Evolutionary conservation across 2,888 invertebrate species (phyloP), one percentile per base, ranked within the genome.

Genomic region (Willowsia nigromaculata): DNA sequence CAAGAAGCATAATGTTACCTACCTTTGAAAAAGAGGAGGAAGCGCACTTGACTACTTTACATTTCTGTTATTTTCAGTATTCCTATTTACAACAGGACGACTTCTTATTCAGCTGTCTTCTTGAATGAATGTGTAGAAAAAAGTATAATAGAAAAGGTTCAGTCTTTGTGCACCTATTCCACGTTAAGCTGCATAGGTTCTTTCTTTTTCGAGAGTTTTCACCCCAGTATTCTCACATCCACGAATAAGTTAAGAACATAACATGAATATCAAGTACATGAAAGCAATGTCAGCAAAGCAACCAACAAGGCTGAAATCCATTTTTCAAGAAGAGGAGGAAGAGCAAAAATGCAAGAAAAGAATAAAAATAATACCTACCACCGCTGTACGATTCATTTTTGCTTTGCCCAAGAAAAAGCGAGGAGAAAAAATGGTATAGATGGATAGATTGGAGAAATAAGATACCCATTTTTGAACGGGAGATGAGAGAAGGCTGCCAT

Each of bases 111-210:
- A 81, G 81, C 59, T 81, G 62, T 81, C 81, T 40, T 62, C 15
- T 81, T 81, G 62, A 81, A 81, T 81, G 78, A 78, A 56, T 78
- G 56, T 33, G 78, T 18, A 78, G 33, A 78, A 53, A 78, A 37
- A 53, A 78, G 37, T 33, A 56, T 56, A 78, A 78, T 56, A 56
- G 33, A 22, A 78, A 0, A 9, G 76, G 30, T 50, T 50, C 50
- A 76, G 50, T 76, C 53, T 76, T 50, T 47, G 11, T 15, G 37
- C 9, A 68, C 37, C 30, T 53, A 27, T 27, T 25, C 27, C 27
- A 50, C 7, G 15, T 62, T 30, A 9, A 27, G 74, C 27, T 25
- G 7, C 40, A 7, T n/a, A n/a, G n/a, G n/a, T 40, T 47, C 11
- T 47, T 74, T 47, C 40, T 1, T 74, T 27, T 27, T 74, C 27